Base-by-base conservation (phyloP, 2,797 vertebrate genomes). In the Anguilla marmorata region DNA sequence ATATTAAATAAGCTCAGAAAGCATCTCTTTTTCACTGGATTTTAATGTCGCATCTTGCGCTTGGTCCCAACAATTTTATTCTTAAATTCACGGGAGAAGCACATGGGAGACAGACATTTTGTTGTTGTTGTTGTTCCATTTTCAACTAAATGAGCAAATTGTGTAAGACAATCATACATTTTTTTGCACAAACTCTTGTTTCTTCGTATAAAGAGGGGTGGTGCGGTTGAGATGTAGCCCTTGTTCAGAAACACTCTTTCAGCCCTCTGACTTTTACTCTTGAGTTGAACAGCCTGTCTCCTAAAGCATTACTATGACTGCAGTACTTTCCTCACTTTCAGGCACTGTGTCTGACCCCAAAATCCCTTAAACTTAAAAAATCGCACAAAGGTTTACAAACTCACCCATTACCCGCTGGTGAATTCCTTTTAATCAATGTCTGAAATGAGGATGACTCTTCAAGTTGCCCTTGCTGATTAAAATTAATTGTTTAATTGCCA, bases 401-500 rank as follows among this genome's bases (percentile, higher is more conserved):
- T 58, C 48, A 89, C 48, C 60, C 14, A 33, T 72, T 37, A 83
- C 11, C 79, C 88, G 37, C 85, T 86, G 58, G 83, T 86, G 88
- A 86, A 89, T 89, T 89, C 30, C 56, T 86, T 88, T 89, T 89
- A 89, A 89, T 89, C 88, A 89, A 86, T 86, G 88, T 86, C 58
- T 86, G 80, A 86, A 89, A 89, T 86, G 85, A 89, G 88, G 86
- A 85, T 89, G 88, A 89, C 88, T 84, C 86, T 85, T 76, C 72
- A 76, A 89, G 88, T 84, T 86, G 88, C 88, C 88, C 88, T 89
- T 56, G 79, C 85, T 89, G 88, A 89, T 89, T 89, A 89, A 89
- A 89, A 86, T 86, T 89, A 89, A 89, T 89, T 89, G 88, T 89
- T 86, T 86, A 89, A 89, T 89, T 86, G 88, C 85, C 85, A 89